Percentiles rank a stretch among this genome's conserved stretches.
phyloP scores from a whole-genome alignment of 2,113 vertebrate genomes.

The Sterrhoptilus dennistouni region DNA sequence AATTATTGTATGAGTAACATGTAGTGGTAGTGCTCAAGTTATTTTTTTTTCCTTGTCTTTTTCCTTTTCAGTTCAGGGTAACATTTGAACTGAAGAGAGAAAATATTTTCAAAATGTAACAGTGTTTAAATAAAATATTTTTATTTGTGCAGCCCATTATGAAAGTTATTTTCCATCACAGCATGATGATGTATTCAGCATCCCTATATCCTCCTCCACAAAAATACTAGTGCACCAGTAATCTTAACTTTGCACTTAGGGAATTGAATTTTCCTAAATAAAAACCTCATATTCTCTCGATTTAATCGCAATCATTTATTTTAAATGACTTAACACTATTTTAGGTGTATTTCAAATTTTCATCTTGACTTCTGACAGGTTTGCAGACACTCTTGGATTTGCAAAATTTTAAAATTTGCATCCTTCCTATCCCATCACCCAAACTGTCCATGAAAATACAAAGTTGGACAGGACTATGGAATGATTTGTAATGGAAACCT shows the following conservation, averaged over 20 bases:
- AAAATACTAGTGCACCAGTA: background rate
- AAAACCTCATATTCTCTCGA: background rate
- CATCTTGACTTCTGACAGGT: background rate
- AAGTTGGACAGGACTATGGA: background rate
- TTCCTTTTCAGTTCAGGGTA: background rate
- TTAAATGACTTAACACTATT: background rate
- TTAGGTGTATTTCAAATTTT: background rate
- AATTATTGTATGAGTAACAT: background rate
- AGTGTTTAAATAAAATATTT: background rate
- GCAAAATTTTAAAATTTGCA: background rate
- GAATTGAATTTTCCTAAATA: background rate
- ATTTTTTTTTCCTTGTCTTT: background rate
- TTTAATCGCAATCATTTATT: background rate
- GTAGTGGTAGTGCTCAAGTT: background rate
- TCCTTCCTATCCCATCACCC: background rate
- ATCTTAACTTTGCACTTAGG: background rate
- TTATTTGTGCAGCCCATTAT: background rate
- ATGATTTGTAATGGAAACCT: background rate
- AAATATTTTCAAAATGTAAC: background rate
- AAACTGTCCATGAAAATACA: background rate
- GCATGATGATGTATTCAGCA: background rate
- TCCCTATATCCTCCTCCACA: background rate
- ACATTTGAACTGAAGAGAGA: background rate
- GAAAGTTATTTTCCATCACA: background rate
- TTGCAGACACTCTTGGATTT: background rate